Conservation (phyloP, 1,140 invertebrate genomes). For the Trissolcus basalis region DNA sequence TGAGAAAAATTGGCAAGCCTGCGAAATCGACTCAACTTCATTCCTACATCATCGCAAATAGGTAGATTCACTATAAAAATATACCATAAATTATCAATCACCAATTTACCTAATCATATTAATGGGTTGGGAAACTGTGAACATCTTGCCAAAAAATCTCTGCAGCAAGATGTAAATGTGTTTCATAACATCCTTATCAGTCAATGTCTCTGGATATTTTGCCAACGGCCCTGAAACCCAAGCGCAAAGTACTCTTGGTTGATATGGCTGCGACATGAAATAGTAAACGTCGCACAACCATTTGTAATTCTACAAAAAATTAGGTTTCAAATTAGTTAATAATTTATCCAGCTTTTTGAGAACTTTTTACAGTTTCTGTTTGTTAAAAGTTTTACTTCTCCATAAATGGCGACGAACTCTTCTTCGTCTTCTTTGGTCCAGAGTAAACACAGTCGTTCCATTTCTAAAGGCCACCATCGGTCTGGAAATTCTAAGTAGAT, state of each 20-base stretch:
- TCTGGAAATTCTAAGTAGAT: constrained; percentile 83
- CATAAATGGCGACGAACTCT: constrained; percentile 58
- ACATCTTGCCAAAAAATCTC: constrained; percentile 73
- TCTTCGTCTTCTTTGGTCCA: constrained; percentile 77
- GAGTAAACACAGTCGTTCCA: constrained; percentile 74
- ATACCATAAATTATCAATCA: constrained; percentile 8
- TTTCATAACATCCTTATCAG: constrained; percentile 72
- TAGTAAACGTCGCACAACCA: constrained; percentile 82
- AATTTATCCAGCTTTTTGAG: constrained; percentile 3
- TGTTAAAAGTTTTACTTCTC: constrained; percentile 55
- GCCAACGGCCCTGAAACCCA: constrained; percentile 79
- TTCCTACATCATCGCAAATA: too few relatives aligned
- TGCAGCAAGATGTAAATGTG: constrained; percentile 74
- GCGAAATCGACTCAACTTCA: too few relatives aligned
- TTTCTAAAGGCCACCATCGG: constrained; percentile 79
- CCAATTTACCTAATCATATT: constrained; percentile 69
- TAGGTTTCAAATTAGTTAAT: constrained; percentile 1
- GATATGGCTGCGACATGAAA: constrained; percentile 81
- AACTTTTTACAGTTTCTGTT: neutral
- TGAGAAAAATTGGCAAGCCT: too few relatives aligned
- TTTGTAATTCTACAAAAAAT: constrained; percentile 65
- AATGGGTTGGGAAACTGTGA: constrained; percentile 76
- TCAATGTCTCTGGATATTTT: constrained; percentile 77
- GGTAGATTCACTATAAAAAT: too few relatives aligned
- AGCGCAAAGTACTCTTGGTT: constrained; percentile 82